These are phyloP conservation scores for Formicarius rufipectus DNA, from an alignment of 2,113 vertebrate species.

Conservation along the genomic window DNA sequence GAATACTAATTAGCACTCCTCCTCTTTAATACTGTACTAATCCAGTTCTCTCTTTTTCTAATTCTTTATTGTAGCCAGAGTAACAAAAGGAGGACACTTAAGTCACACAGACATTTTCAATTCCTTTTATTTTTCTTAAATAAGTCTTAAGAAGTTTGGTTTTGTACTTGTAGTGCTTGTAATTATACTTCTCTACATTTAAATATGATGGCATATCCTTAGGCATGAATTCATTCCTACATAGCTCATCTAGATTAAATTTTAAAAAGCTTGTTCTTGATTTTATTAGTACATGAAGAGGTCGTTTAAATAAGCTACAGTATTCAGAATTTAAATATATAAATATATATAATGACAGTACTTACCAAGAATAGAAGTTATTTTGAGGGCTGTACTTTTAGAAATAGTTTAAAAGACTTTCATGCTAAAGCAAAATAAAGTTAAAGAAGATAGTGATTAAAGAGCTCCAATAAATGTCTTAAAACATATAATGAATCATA, in stretches of 20 bases:
- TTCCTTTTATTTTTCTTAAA: slow-evolving; percentile 1
- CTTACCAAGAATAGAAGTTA: background rate
- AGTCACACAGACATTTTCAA: background rate
- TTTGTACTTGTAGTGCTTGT: background rate
- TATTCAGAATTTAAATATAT: background rate
- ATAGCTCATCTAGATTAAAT: background rate
- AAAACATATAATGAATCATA: background rate
- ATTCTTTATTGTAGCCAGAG: slow-evolving; percentile 29
- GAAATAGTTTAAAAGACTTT: background rate
- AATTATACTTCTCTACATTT: slow-evolving; percentile 5
- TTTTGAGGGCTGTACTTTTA: background rate
- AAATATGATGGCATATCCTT: background rate
- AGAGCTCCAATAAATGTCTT: background rate
- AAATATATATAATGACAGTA: background rate
- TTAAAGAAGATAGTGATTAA: background rate
- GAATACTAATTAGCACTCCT: slow-evolving; percentile 35
- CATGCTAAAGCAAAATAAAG: background rate
- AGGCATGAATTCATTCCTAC: background rate
- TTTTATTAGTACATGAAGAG: background rate
- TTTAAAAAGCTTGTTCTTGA: background rate
- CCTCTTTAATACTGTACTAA: slow-evolving; percentile 12
- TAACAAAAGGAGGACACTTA: slow-evolving; percentile 24
- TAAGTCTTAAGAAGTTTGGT: background rate
- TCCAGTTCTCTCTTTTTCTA: background rate
- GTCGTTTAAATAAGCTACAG: background rate